These are phyloP conservation scores for Philopotamus ludificatus DNA, from an alignment of 1,140 invertebrate species.

Conservation along the genomic window DNA sequence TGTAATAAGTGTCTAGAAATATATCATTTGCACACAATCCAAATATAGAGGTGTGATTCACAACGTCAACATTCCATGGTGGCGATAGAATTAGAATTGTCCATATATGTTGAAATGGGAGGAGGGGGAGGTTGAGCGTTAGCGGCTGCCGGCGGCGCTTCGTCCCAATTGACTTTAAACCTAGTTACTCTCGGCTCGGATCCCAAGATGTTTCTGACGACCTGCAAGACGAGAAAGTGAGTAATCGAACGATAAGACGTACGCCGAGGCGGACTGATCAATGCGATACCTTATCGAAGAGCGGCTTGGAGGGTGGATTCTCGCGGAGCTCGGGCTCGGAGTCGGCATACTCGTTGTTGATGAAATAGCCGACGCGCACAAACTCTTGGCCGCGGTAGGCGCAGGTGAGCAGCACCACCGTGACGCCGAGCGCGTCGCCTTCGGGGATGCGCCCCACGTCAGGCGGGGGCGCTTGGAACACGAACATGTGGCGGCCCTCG, in stretches of 20 bases:
- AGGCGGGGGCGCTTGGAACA: constrained; percentile 86
- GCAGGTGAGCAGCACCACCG: constrained; percentile 94
- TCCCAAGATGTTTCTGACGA: constrained; percentile 90
- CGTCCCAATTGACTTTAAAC: constrained; percentile 98
- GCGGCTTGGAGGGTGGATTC: constrained; percentile 88
- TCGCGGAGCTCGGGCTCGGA: constrained; percentile 89
- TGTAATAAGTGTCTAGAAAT: no score
- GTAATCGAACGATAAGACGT: background rate
- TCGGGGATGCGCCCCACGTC: constrained; percentile 91
- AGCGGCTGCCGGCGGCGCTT: constrained; percentile 51
- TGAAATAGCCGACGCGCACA: constrained; percentile 97
- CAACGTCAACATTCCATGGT: constrained; percentile 53
- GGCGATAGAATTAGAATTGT: constrained; percentile 54
- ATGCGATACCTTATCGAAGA: constrained; percentile 76
- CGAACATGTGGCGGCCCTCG: constrained; percentile 81
- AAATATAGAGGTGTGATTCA: no score
- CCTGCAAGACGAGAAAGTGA: constrained; percentile 43
- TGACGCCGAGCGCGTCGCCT: constrained; percentile 95
- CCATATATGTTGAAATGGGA: constrained; percentile 52
- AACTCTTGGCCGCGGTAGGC: constrained; percentile 92
- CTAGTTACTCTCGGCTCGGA: constrained; percentile 92
- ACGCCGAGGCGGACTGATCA: background rate
- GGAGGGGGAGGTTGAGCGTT: constrained; percentile 11
- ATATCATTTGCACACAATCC: no score
- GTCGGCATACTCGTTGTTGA: constrained; percentile 97